Evolutionary conservation across 2,797 vertebrate species (phyloP), one percentile per base, ranked within the genome.

Genomic region (Gallirallus australis): DNA sequence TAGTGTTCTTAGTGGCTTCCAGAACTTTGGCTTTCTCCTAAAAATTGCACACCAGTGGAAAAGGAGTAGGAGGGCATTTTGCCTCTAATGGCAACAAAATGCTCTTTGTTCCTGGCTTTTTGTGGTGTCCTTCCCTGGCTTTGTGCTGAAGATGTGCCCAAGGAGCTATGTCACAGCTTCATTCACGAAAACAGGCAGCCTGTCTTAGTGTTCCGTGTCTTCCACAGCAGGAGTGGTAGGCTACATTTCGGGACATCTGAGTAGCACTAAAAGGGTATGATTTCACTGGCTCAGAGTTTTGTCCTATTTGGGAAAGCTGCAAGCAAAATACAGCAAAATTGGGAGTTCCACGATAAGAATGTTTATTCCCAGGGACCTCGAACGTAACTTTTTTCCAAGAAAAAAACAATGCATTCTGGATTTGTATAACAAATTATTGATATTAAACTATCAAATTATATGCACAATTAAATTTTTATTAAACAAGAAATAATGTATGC

Each of bases 401-500:
- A 75, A 35, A 35, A 92, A 75, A 72, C 90, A 91, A 92, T 75
- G 69, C 82, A 77, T 96, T 96, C 94, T 95, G 80, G 81, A 97
- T 91, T 96, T 96, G 93, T 92, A 77, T 89, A 97, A 97, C 94
- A 96, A 98, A 96, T 93, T 93, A 97, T 97, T 97, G 97, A 93
- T 96, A 97, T 97, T 94, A 97, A 98, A 98, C 98, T 97, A 98
- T 81, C 97, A 97, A 96, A 98, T 98, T 97, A 98, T 97, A 98
- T 97, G 97, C 97, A 98, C 97, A 98, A 98, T 98, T 98, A 98
- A 96, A 93, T 96, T 97, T 98, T 97, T 98, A 97, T 98, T 98
- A 98, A 98, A 97, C 90, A 97, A 97, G 97, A 97, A 97, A 97
- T 96, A 98, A 86, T 95, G 61, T 96, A 88, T 96, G 97, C 93